phyloP scores from a whole-genome alignment of 2,797 vertebrate species.

The Mormyrus proboscirostris region DNA sequence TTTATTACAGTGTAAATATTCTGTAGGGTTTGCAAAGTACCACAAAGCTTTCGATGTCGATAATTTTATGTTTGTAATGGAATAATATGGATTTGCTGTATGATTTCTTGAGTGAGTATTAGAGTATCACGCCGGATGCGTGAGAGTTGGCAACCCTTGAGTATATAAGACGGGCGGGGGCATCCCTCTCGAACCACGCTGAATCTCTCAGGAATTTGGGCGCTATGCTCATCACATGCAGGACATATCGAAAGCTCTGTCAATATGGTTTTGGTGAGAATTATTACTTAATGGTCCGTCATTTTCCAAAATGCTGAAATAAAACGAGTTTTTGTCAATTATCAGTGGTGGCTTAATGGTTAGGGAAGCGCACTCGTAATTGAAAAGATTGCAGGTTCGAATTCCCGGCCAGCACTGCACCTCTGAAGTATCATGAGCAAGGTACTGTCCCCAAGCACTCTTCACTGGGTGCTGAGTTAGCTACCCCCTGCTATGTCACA shows the following conservation, averaged over 20 bases:
- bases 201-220: not conserved
- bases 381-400: no score
- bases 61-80: not conserved
- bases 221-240: not conserved
- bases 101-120: not conserved
- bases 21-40: not conserved
- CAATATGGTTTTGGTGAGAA: not conserved
- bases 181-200: not conserved
- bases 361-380: no score
- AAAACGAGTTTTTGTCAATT: not conserved
- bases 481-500: no score
- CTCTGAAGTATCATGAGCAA: no score
- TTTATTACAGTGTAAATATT: not conserved
- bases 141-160: not conserved
- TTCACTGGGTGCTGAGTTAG: no score
- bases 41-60: not conserved
- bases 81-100: not conserved
- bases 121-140: not conserved
- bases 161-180: not conserved
- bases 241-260: not conserved
- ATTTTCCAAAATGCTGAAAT: not conserved
- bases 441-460: no score
- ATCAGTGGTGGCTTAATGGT: no score
- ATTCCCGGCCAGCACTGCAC: no score
- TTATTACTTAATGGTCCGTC: not conserved